These are phyloP conservation scores for Brachyptera risi DNA, from an alignment of 2,888 invertebrate species.

Conservation along the genomic window DNA sequence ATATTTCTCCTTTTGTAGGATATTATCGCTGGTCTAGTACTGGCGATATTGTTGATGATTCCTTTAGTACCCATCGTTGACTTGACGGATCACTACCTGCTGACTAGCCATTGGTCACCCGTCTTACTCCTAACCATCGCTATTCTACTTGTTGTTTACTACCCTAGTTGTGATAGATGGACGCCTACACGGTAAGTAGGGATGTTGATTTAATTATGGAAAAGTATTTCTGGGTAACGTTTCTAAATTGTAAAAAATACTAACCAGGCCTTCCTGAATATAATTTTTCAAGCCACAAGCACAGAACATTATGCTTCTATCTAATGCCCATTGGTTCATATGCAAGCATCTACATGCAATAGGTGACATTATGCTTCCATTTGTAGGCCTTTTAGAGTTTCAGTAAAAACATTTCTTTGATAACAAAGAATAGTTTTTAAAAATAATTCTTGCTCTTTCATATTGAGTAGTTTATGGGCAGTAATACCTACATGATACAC, in stretches of 20 bases:
- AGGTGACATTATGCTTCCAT: no score
- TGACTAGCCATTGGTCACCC: constrained; percentile 64
- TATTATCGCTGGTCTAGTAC: constrained; percentile 69
- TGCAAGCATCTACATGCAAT: no score
- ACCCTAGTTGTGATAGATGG: constrained; percentile 82
- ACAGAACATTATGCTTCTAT: no score
- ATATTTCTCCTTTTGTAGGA: constrained; percentile 57
- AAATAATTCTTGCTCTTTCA: no score
- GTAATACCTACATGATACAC: no score
- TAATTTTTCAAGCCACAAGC: no score
- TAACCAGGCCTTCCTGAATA: no score
- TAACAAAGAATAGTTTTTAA: no score
- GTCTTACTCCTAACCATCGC: constrained; percentile 59
- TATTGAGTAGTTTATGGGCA: no score
- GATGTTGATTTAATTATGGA: not conserved
- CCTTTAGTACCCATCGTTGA: constrained; percentile 73
- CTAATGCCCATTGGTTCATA: no score
- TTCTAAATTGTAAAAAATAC: not conserved
- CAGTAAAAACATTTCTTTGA: no score
- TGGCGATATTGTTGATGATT: constrained; percentile 64
- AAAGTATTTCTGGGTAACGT: not conserved
- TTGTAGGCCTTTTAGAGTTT: no score
- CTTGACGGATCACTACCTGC: constrained; percentile 63
- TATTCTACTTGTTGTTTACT: constrained; percentile 66
- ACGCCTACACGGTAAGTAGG: constrained; percentile 73